Conservation (phyloP, 2,797 vertebrate species). For the Ataeniobius toweri region DNA sequence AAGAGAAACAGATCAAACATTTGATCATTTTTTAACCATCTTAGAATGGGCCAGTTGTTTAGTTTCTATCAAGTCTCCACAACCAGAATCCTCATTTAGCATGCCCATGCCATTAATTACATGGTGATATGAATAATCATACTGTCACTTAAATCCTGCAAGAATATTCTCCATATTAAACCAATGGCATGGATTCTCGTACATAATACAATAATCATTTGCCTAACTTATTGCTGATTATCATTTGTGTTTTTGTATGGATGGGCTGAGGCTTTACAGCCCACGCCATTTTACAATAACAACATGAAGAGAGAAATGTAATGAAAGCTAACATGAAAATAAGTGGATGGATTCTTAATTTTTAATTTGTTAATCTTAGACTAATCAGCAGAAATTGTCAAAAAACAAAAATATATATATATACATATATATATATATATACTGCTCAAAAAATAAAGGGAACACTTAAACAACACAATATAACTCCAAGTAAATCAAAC, state of each 20-base stretch:
- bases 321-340: not conserved
- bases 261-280: constrained; percentile 7
- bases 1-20: not conserved
- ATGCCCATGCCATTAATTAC: constrained; percentile 67
- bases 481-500: too few species aligned
- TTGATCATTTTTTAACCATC: constrained; percentile 25
- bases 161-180: constrained; percentile 53
- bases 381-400: constrained; percentile 1
- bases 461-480: too few species aligned
- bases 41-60: constrained; percentile 52
- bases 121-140: constrained; percentile 60
- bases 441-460: too few species aligned
- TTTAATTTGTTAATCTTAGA: constrained; percentile 17
- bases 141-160: constrained; percentile 41
- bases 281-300: not conserved
- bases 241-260: constrained; percentile 5
- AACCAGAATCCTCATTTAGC: constrained; percentile 38
- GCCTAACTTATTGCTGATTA: constrained; percentile 29
- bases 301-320: not conserved
- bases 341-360: constrained; percentile 22
- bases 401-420: too few species aligned
- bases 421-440: too few species aligned
- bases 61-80: constrained; percentile 57
- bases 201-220: constrained; percentile 58
- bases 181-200: constrained; percentile 57